A percentile compares a stretch with the other conserved stretches of the same genome.
These are phyloP conservation scores for Eufriesea mexicana DNA, from an alignment of 1,140 invertebrate species.

Conservation along the genomic window DNA sequence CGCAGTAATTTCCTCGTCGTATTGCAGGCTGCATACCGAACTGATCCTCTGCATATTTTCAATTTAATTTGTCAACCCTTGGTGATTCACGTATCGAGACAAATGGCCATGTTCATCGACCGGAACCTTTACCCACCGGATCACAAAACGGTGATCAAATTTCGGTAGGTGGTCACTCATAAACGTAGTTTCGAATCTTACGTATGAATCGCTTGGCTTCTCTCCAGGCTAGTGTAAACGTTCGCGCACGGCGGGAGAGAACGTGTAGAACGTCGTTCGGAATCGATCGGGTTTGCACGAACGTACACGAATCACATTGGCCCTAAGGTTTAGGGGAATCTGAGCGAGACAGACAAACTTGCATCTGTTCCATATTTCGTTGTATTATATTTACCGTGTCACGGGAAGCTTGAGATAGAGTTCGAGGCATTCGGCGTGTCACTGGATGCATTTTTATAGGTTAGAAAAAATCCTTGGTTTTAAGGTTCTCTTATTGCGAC, in stretches of 20 bases:
- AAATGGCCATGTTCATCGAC: slow-evolving; percentile 66
- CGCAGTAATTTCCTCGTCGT: slow-evolving; percentile 77
- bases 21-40: slow-evolving; percentile 35
- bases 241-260: not conserved
- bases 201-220: not conserved
- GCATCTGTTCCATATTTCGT: not conserved
- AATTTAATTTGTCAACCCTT: not conserved
- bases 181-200: not conserved
- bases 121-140: slow-evolving; percentile 74
- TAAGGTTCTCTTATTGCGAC: no score
- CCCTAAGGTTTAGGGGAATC: no score
- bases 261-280: not conserved
- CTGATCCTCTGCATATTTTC: no score
- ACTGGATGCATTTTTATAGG: no score
- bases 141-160: slow-evolving; percentile 75
- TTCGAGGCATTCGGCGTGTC: no score
- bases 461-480: no score
- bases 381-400: no score
- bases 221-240: not conserved
- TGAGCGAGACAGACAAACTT: no score
- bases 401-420: no score
- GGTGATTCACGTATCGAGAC: not conserved
- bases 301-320: no score
- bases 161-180: slow-evolving; percentile 65
- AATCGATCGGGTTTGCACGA: not conserved